These are phyloP conservation scores for Blomia tropicalis DNA, from an alignment of 2,888 invertebrate species.

Conservation along the genomic window DNA sequence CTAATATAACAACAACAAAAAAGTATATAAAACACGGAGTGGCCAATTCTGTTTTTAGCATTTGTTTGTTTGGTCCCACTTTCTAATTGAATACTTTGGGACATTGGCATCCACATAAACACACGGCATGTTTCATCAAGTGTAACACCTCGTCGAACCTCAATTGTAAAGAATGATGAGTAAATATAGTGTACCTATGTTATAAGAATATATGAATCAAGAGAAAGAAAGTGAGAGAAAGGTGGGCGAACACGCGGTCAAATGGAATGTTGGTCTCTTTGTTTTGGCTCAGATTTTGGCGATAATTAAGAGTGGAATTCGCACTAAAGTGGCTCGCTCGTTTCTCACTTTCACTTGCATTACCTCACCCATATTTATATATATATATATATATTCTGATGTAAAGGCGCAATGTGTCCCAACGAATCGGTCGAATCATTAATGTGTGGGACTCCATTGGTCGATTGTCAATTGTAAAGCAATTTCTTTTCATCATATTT, in stretches of 20 bases:
- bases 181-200: too few species aligned
- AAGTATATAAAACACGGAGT: too few species aligned
- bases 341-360: too few species aligned
- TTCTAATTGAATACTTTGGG: not conserved
- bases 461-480: not conserved
- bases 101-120: not conserved
- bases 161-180: too few species aligned
- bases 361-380: too few species aligned
- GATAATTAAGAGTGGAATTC: constrained; percentile 13
- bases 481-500: constrained; percentile 9
- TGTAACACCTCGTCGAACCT: constrained; percentile 13
- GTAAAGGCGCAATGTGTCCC: not conserved
- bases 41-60: not conserved
- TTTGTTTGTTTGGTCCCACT: constrained; percentile 3
- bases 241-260: too few species aligned
- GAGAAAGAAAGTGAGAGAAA: too few species aligned
- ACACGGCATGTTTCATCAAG: not conserved
- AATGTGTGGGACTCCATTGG: not conserved
- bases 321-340: constrained; percentile 1
- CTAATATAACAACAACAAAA: too few species aligned
- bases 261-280: too few species aligned
- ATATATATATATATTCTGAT: too few species aligned
- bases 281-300: not conserved
- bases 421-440: not conserved
- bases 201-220: too few species aligned